These are phyloP conservation scores for Zhuqinia jingwanae DNA, from an alignment of 2,888 invertebrate species.

Conservation along the genomic window DNA sequence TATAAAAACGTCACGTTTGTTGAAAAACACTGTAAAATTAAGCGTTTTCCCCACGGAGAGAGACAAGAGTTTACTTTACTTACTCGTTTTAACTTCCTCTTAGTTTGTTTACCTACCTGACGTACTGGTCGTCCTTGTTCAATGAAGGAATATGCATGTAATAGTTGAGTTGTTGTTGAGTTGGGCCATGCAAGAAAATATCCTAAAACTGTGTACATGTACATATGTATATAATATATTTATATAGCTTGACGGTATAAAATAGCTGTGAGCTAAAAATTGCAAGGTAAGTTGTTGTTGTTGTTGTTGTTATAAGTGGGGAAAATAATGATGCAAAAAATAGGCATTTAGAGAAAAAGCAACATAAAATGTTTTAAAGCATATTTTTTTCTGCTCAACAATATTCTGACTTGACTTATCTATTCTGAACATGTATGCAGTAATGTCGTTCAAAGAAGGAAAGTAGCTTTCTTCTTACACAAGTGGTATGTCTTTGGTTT, in stretches of 20 bases:
- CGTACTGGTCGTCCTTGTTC: neutral
- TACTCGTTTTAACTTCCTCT: neutral
- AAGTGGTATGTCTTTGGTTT: neutral
- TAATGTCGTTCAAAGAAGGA: neutral
- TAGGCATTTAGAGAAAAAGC: constrained; percentile 19
- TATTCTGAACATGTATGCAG: constrained; percentile 12
- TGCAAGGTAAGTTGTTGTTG: neutral
- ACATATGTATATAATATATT: neutral
- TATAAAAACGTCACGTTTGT: constrained; percentile 72
- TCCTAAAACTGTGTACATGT: neutral
- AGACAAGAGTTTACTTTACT: constrained; percentile 53
- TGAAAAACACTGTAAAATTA: constrained; percentile 69
- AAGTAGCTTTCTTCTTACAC: neutral
- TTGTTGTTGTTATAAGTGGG: too few relatives aligned
- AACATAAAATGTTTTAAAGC: constrained; percentile 9
- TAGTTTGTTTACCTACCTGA: constrained; percentile 50
- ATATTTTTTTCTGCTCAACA: neutral
- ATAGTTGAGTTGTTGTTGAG: neutral
- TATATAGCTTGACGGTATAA: too few relatives aligned
- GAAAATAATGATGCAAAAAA: constrained; percentile 11
- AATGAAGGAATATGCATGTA: neutral
- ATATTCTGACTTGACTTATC: too few relatives aligned
- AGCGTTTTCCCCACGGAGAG: constrained; percentile 63
- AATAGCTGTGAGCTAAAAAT: too few relatives aligned
- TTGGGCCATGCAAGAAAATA: neutral